These are phyloP conservation scores for Melanotaenia duboulayi DNA, from an alignment of 2,113 vertebrate genomes.

Conservation along the genomic window DNA sequence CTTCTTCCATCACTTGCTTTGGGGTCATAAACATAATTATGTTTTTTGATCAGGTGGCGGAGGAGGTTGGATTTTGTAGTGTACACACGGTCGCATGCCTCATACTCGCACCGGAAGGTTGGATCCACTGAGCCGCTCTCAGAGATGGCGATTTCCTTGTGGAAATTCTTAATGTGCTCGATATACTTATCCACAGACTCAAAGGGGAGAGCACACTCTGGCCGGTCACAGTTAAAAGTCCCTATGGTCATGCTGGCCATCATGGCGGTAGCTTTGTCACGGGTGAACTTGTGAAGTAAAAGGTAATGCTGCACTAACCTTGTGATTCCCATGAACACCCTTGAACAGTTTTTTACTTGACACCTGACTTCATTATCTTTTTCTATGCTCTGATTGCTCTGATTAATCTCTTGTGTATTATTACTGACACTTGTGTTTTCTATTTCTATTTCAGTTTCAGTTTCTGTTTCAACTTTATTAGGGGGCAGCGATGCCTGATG, in stretches of 20 bases:
- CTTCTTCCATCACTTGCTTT: slow-evolving; percentile 87
- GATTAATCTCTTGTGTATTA: too few relatives aligned
- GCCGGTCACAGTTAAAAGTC: slow-evolving; percentile 93
- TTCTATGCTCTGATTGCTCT: slow-evolving; percentile 35
- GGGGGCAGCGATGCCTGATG: slow-evolving; percentile 92
- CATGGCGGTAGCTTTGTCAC: slow-evolving; percentile 94
- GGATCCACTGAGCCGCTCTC: slow-evolving; percentile 89
- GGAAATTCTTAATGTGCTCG: slow-evolving; percentile 92
- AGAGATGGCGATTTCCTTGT: slow-evolving; percentile 88
- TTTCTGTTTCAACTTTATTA: slow-evolving; percentile 83
- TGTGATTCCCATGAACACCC: slow-evolving; percentile 94
- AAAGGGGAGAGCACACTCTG: slow-evolving; percentile 90
- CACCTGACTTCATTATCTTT: slow-evolving; percentile 93
- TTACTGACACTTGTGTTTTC: slow-evolving; percentile 32
- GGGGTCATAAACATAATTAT: slow-evolving; percentile 93
- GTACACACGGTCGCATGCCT: slow-evolving; percentile 94
- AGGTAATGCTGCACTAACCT: slow-evolving; percentile 95
- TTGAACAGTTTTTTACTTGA: slow-evolving; percentile 94
- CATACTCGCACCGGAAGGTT: slow-evolving; percentile 92
- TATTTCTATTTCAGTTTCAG: slow-evolving; percentile 75
- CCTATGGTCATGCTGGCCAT: slow-evolving; percentile 85
- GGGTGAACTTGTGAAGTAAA: slow-evolving; percentile 94
- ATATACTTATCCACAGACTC: slow-evolving; percentile 91
- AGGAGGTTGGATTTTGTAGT: slow-evolving; percentile 97
- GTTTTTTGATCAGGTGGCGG: slow-evolving; percentile 97